Percentiles rank a stretch among this genome's conserved stretches.
phyloP scores from a whole-genome alignment of 2,888 invertebrate species.

The Microctonus hyperodae region DNA sequence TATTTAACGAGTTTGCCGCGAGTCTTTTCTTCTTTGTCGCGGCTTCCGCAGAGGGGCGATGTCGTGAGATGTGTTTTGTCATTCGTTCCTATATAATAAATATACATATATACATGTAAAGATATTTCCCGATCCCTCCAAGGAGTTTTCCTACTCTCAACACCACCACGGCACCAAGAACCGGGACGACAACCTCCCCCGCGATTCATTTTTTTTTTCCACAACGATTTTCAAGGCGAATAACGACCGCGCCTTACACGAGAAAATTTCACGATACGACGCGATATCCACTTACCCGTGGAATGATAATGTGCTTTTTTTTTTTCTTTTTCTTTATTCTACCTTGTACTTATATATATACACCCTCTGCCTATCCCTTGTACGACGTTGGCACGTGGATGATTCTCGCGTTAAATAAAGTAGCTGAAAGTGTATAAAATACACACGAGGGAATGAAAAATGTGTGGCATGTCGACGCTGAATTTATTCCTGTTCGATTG shows the following conservation, averaged over 20 bases:
- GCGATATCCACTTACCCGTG: conserved; percentile 42
- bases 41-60: conserved; percentile 44
- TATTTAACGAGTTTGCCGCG: conserved; percentile 63
- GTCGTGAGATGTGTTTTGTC: conserved; percentile 11
- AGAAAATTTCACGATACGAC: conserved; percentile 41
- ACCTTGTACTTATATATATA: background rate
- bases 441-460: background rate
- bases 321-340: background rate
- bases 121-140: conserved; percentile 27
- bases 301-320: conserved; percentile 37
- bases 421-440: conserved; percentile 7
- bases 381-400: conserved; percentile 20
- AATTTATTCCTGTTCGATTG: conserved; percentile 27
- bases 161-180: conserved; percentile 30
- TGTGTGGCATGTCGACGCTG: conserved; percentile 12
- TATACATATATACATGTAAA: conserved; percentile 23
- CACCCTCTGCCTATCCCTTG: conserved; percentile 27
- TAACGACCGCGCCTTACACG: conserved; percentile 36
- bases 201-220: conserved; percentile 23
- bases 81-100: background rate
- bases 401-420: conserved; percentile 23
- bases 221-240: conserved; percentile 28
- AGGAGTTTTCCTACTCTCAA: conserved; percentile 31
- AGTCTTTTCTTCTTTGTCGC: conserved; percentile 53
- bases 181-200: conserved; percentile 9